phyloP scores from a whole-genome alignment of 1,140 invertebrate species.

The Ceratosolen fusciceps region DNA sequence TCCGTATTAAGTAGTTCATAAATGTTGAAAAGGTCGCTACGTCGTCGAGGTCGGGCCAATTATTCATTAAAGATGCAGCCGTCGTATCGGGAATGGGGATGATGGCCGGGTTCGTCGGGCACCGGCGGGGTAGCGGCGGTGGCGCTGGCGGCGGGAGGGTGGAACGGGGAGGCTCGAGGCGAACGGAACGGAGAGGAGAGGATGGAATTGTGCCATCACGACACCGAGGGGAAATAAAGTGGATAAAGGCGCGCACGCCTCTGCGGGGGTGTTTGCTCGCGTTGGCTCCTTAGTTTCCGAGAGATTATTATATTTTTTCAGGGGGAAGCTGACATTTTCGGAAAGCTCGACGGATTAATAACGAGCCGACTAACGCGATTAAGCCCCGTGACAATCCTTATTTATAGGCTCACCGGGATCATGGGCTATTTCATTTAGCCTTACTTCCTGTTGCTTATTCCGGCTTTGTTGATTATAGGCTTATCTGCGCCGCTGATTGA shows the following conservation, averaged over 20 bases:
- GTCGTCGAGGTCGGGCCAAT: conserved; percentile 16
- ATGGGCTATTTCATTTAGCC: background rate
- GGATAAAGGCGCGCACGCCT: conserved; percentile 1
- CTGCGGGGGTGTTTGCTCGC: background rate
- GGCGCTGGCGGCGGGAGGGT: too few species aligned
- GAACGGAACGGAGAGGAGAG: too few species aligned
- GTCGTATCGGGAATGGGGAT: background rate
- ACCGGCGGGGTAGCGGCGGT: too few species aligned
- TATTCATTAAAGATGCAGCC: conserved; percentile 43
- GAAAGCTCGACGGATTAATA: conserved; percentile 35
- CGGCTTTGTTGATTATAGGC: background rate
- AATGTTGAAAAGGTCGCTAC: conserved; percentile 32
- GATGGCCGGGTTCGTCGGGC: too few species aligned
- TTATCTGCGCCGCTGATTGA: conserved; percentile 8
- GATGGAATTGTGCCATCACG: background rate
- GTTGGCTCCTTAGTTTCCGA: background rate
- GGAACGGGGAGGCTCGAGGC: too few species aligned
- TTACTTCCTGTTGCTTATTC: conserved; percentile 1
- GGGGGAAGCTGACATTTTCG: background rate
- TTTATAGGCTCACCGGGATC: conserved; percentile 21
- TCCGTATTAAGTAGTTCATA: conserved; percentile 45
- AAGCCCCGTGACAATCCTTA: conserved; percentile 24
- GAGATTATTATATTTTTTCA: conserved; percentile 39
- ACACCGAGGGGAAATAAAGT: conserved; percentile 43
- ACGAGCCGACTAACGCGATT: conserved; percentile 24